phyloP scores from a whole-genome alignment of 2,888 invertebrate species.

The Drosophila emarginata region DNA sequence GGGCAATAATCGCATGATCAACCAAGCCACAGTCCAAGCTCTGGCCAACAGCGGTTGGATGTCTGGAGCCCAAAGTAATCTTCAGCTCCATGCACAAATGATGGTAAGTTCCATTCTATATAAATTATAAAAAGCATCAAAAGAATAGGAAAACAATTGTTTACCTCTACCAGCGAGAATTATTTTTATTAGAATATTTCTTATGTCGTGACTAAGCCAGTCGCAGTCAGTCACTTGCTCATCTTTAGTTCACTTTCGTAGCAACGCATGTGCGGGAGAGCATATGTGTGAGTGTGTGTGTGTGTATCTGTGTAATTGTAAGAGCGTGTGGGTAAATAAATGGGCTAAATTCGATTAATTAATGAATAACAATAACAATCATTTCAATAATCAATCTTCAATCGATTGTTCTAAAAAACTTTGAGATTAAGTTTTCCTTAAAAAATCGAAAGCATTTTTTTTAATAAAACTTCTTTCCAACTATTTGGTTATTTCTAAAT shows the following conservation, averaged over 20 bases:
- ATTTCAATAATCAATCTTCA: no score
- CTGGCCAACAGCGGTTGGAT: constrained; percentile 80
- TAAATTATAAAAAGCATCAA: no score
- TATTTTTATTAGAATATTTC: neutral
- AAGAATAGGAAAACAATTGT: no score
- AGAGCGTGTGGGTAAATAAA: neutral
- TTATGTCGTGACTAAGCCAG: neutral
- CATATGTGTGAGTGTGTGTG: constrained; percentile 2
- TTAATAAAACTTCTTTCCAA: no score
- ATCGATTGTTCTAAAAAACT: neutral
- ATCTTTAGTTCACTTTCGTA: neutral
- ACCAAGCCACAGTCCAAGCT: constrained; percentile 82
- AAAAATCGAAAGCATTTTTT: no score
- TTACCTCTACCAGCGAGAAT: no score
- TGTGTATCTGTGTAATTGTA: neutral
- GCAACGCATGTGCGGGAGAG: neutral
- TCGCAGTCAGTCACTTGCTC: neutral
- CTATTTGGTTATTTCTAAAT: no score
- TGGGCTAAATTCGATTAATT: neutral
- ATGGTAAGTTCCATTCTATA: constrained; percentile 64
- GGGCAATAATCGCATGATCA: constrained; percentile 79
- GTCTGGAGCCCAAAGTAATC: constrained; percentile 69
- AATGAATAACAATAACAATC: neutral
- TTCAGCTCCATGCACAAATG: constrained; percentile 81
- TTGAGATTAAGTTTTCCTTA: no score